These are phyloP conservation scores for Lapara coniferarum DNA, from an alignment of 2,888 invertebrate species.

Conservation along the genomic window DNA sequence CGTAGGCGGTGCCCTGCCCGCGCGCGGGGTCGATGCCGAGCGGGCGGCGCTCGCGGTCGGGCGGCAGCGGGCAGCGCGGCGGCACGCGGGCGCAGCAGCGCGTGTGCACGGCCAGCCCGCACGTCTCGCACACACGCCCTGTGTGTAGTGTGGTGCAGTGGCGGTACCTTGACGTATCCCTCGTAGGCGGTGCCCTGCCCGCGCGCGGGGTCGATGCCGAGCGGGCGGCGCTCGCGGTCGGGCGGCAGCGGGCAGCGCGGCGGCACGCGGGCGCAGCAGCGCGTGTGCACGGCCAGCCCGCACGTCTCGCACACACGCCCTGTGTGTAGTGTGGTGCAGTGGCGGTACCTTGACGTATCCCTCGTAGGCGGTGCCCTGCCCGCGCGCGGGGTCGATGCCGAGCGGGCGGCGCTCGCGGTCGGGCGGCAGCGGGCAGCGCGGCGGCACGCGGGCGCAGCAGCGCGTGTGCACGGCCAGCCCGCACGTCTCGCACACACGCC, in stretches of 20 bases:
- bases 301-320: slow-evolving; percentile 97
- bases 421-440: slow-evolving; percentile 95
- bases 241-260: slow-evolving; percentile 95
- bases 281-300: slow-evolving; percentile 97
- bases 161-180: slow-evolving; percentile 81
- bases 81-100: slow-evolving; percentile 97
- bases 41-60: slow-evolving; percentile 94
- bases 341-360: slow-evolving; percentile 81
- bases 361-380: slow-evolving; percentile 92
- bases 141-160: slow-evolving; percentile 63
- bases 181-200: slow-evolving; percentile 94
- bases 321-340: slow-evolving; percentile 78
- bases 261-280: slow-evolving; percentile 96
- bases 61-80: slow-evolving; percentile 95
- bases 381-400: slow-evolving; percentile 96
- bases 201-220: slow-evolving; percentile 96
- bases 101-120: slow-evolving; percentile 97
- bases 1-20: slow-evolving; percentile 93
- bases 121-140: slow-evolving; percentile 98
- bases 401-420: slow-evolving; percentile 95
- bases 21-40: slow-evolving; percentile 96
- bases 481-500: slow-evolving; percentile 97
- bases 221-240: slow-evolving; percentile 94
- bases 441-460: slow-evolving; percentile 96
- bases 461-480: slow-evolving; percentile 97